Conservation (phyloP, 1,140 invertebrate genomes). For the Yoshiicerus persimilis region DNA sequence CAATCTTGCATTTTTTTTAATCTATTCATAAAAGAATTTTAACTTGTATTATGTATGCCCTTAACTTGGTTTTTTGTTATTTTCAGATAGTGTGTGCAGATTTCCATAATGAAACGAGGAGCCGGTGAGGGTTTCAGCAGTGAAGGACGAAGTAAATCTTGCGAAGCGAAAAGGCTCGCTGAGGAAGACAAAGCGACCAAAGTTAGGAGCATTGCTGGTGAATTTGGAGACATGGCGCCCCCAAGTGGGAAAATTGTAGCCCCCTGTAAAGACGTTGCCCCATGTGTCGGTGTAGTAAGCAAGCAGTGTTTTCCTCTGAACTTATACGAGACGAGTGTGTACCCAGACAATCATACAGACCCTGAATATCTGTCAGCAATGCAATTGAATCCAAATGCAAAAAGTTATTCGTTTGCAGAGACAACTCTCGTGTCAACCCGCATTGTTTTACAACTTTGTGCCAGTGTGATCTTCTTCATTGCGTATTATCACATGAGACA, state of each 20-base stretch:
- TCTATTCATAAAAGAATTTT: too few relatives aligned
- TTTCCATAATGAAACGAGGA: too few relatives aligned
- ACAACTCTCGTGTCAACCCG: constrained; percentile 11
- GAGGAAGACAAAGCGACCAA: too few relatives aligned
- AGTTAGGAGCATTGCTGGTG: too few relatives aligned
- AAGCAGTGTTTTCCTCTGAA: not conserved
- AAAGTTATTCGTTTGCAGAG: constrained; percentile 1
- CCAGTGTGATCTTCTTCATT: constrained; percentile 30
- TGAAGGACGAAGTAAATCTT: not conserved
- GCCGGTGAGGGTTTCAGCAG: too few relatives aligned
- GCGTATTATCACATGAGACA: constrained; percentile 41
- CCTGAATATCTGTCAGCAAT: constrained; percentile 31
- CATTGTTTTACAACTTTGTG: constrained; percentile 24
- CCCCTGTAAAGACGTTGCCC: not conserved
- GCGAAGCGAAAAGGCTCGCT: not conserved
- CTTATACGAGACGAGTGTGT: not conserved
- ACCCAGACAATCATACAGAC: not conserved
- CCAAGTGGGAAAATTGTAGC: too few relatives aligned
- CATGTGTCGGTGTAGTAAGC: too few relatives aligned
- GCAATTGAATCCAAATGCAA: constrained; percentile 37
- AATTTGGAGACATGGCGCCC: too few relatives aligned
- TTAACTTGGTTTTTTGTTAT: too few relatives aligned
- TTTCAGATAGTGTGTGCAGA: too few relatives aligned
- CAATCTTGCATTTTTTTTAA: too few relatives aligned
- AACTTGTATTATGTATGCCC: too few relatives aligned